These are phyloP conservation scores for Mastomys coucha DNA, from an alignment of 2,113 vertebrate species.

Conservation along the genomic window DNA sequence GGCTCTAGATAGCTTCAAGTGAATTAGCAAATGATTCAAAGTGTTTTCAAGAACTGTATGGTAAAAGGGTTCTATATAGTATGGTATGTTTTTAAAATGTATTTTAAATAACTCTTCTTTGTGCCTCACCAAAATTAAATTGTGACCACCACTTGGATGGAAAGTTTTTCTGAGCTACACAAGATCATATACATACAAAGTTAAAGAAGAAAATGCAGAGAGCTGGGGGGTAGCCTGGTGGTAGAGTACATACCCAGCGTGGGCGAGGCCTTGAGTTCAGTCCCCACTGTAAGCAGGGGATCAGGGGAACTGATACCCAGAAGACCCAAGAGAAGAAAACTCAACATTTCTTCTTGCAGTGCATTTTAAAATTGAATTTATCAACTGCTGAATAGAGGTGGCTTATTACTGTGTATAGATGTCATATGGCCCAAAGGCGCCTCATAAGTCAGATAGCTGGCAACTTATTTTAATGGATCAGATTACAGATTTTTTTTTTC, in stretches of 20 bases:
- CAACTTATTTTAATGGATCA: slow-evolving; percentile 54
- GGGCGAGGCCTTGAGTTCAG: not conserved
- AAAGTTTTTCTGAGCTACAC: slow-evolving; percentile 21
- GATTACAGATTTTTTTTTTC: slow-evolving; percentile 37
- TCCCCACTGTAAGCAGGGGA: not conserved
- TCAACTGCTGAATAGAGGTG: not conserved
- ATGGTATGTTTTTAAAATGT: slow-evolving; percentile 37
- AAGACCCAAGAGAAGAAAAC: not conserved
- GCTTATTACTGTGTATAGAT: slow-evolving; percentile 12
- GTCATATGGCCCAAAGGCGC: not conserved
- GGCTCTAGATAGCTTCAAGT: slow-evolving; percentile 11
- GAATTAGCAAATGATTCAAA: slow-evolving; percentile 26
- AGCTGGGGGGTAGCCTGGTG: not conserved
- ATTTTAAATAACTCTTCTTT: slow-evolving; percentile 43
- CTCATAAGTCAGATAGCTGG: not conserved
- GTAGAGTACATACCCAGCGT: not conserved
- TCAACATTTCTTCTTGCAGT: slow-evolving; percentile 46
- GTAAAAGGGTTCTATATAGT: slow-evolving; percentile 39
- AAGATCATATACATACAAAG: slow-evolving; percentile 30
- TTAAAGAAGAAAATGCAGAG: not conserved
- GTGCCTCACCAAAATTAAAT: slow-evolving; percentile 43
- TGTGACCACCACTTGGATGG: slow-evolving; percentile 29
- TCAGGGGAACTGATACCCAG: not conserved
- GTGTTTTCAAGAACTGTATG: slow-evolving; percentile 14
- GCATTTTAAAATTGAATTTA: not conserved